Base-by-base conservation (phyloP, 2,888 invertebrate species). In the Apodemia hepburni region DNA sequence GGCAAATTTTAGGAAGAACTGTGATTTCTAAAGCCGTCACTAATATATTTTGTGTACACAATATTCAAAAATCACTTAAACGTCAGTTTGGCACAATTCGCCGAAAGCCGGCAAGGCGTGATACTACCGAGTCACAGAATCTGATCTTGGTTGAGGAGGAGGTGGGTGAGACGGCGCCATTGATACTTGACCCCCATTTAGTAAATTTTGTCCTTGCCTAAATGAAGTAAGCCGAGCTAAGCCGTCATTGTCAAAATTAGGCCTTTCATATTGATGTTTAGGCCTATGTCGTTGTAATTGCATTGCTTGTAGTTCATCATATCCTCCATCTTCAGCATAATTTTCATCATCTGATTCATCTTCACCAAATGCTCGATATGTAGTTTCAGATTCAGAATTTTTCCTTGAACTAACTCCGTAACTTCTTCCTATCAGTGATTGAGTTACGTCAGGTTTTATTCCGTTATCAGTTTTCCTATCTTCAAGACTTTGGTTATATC, bases 81-180 rank as follows among this genome's bases (percentile, higher is more conserved):
- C 91, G 83, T 91, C 91, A 77, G 91, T 91, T 91, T 91, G 91
- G 91, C 91, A 91, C 91, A 91, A 75, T 73, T 90, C 88, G 82
- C 89, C 91, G 91, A 91, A 89, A 75, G 76, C 80, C 89, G 90
- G 90, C 89, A 89, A 75, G 77, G 89, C 90, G 82, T 84, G 85
- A 86, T 90, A 91, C 91, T 91, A 91, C 90, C 91, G 88, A 42
- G 90, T 89, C 66, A 91, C 82, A 61, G 91, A 88, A 69, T 91
- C 91, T 4, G 85, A 76, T 42, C 91, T 80, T 11, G 86, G 84
- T 67, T 88, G 85, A 2, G 87, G 86, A 9, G 87, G 87, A 4
- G 89, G 89, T 0, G 87, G 83, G 49, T 87, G 86, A 61, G 81
- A 69, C 0, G 87, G 83, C 22, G 82, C 82, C 12, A 80, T 73